Percentiles rank a stretch among this genome's conserved stretches.
Conservation (phyloP, 1,140 invertebrate genomes). For the Solen grandis region DNA sequence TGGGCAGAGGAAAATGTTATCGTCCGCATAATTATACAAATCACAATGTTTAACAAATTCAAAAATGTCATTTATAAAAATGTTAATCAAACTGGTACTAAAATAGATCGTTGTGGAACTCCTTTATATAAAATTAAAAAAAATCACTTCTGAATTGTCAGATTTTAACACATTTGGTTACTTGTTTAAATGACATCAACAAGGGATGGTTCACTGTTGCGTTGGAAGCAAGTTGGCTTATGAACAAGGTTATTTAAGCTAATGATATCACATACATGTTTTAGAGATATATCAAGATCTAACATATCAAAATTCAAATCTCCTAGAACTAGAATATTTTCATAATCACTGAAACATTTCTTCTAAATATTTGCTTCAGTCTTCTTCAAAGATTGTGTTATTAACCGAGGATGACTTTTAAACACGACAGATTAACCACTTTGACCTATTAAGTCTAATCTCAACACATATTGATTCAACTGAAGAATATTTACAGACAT, state of each 20-base stretch:
- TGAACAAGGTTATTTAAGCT: conserved; percentile 40
- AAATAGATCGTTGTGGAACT: too few species aligned
- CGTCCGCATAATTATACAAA: too few species aligned
- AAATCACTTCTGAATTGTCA: too few species aligned
- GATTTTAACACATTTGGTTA: too few species aligned
- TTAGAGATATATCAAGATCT: conserved; percentile 15
- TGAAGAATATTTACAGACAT: background rate
- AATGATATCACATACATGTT: conserved; percentile 36
- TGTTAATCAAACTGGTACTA: too few species aligned
- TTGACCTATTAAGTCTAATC: conserved; percentile 14
- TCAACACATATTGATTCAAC: conserved; percentile 24
- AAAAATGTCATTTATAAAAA: too few species aligned
- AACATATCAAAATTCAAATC: conserved; percentile 41
- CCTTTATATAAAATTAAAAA: too few species aligned
- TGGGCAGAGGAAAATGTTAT: too few species aligned
- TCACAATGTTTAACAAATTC: too few species aligned
- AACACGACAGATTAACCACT: conserved; percentile 10
- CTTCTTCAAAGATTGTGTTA: conserved; percentile 12
- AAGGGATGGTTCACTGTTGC: conserved; percentile 10
- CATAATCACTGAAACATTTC: conserved; percentile 16
- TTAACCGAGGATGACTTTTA: conserved; percentile 9
- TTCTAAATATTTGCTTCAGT: conserved; percentile 22
- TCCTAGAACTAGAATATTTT: conserved; percentile 39
- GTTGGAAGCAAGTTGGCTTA: conserved; percentile 40
- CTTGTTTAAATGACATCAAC: conserved; percentile 29